Base-by-base conservation (phyloP, 1,140 invertebrate genomes). In the Trissolcus basalis region DNA sequence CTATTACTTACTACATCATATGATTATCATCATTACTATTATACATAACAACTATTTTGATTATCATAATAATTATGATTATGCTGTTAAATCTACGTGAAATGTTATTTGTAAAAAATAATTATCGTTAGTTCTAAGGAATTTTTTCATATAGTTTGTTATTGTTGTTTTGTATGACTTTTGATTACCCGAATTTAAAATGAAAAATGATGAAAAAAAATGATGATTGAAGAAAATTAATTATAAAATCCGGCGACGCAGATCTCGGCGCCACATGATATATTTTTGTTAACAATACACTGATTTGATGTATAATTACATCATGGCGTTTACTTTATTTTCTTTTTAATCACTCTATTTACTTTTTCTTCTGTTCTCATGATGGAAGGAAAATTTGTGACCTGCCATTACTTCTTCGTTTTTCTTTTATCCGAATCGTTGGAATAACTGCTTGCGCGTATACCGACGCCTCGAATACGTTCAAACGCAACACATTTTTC, bases 151-250 rank as follows among this genome's bases (percentile, higher is more conserved):
- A 85, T 86, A 86, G 82, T 87, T 86, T 85, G 81, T 86, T 86
- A 85, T 85, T 83, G 83, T 87, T 87, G 83, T 85, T 85, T 85
- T 85, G 81, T 85, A 85, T 83, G 77, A 84, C 81, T 82, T 81
- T 83, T 85, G 77, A 83, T 80, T 84, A 82, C 59, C 76, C 73
- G 64, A 76, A 69, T 67, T 75, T 60, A 67, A 61, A 68, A 63
- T 53, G 32, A 45, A 63, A n/a, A 63, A 14, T 14, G 61, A 56
- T 58, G 59, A 14, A 41, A 58, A 64, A 53, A 44, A 55, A n/a
- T n/a, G n/a, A n/a, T n/a, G 1, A 16, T 6, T 44, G 49, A 33
- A 55, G 55, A 60, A 50, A 61, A 27, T 36, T 36, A 48, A n/a
- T 35, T 35, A 14, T 54, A 27, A 32, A 13, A 35, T 45, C 8